A percentile compares a stretch with the other conserved stretches of the same genome.
Conservation (phyloP, 2,797 vertebrate genomes). For the Trachurus trachurus region DNA sequence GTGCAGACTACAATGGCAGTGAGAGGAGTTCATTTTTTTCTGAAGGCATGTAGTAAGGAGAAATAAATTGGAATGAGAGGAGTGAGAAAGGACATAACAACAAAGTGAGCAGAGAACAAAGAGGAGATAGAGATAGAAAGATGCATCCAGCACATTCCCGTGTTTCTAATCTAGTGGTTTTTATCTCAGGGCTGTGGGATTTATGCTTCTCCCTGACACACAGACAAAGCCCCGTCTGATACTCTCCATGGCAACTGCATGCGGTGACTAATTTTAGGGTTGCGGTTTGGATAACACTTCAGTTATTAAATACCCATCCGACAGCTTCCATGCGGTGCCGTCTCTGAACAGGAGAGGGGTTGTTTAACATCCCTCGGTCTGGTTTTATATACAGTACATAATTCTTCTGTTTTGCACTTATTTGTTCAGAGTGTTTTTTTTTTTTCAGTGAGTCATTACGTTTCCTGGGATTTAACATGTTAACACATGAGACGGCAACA, state of each 20-base stretch:
- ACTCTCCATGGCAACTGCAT: conserved; percentile 77
- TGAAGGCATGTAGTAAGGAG: conserved; percentile 41
- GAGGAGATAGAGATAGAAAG: conserved; percentile 52
- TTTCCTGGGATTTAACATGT: conserved; percentile 14
- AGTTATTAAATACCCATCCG: conserved; percentile 70
- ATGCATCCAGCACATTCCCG: conserved; percentile 66
- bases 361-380: conserved; percentile 48
- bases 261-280: conserved; percentile 73
- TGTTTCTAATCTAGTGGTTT: conserved; percentile 70
- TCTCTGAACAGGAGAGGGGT: conserved; percentile 35
- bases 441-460: background rate
- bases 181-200: conserved; percentile 68
- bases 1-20: conserved; percentile 12
- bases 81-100: conserved; percentile 52
- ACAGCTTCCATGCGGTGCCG: conserved; percentile 53
- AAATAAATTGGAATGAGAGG: conserved; percentile 47
- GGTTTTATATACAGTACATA: conserved; percentile 29
- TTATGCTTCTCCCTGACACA: conserved; percentile 71
- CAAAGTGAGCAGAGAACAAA: conserved; percentile 65
- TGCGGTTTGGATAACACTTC: conserved; percentile 68
- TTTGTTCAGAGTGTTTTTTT: background rate
- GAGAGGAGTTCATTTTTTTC: conserved; percentile 58
- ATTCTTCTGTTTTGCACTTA: background rate
- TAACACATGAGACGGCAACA: background rate
- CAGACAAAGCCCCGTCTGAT: conserved; percentile 70